A percentile compares a stretch with the other conserved stretches of the same genome.
Conservation (phyloP, 2,797 vertebrate species). For the Acestrorhynchus altus region DNA sequence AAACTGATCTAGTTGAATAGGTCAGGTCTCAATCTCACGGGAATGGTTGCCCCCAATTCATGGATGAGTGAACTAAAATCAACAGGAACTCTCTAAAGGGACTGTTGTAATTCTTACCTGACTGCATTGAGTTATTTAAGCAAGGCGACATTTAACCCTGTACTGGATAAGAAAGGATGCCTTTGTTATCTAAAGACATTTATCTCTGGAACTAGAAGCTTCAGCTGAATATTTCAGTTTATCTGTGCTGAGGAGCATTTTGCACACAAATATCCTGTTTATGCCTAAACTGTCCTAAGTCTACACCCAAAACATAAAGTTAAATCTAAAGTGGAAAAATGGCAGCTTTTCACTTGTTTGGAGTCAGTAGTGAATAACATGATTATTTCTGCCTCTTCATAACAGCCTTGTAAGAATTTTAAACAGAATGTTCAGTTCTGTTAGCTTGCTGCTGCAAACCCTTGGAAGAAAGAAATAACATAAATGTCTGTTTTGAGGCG, state of each 20-base stretch:
- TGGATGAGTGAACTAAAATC: neutral
- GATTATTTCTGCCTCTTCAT: neutral
- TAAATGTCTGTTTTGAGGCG: neutral
- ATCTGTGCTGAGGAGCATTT: slow-evolving; percentile 11
- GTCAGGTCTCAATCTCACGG: too few relatives aligned
- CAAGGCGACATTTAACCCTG: too few relatives aligned
- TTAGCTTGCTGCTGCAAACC: neutral
- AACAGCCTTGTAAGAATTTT: neutral
- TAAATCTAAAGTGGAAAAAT: neutral
- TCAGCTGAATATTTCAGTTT: neutral
- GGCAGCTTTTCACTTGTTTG: neutral
- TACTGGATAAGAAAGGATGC: too few relatives aligned
- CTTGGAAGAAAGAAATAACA: neutral
- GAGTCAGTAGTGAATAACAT: neutral
- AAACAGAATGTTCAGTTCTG: neutral
- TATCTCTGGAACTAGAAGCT: neutral
- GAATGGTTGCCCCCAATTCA: neutral
- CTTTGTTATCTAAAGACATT: too few relatives aligned
- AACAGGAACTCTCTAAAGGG: too few relatives aligned
- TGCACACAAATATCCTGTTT: neutral
- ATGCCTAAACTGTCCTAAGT: too few relatives aligned
- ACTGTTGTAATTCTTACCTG: too few relatives aligned
- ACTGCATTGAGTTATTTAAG: too few relatives aligned
- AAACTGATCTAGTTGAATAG: too few relatives aligned
- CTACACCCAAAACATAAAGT: too few relatives aligned